Evolutionary conservation across 2,113 vertebrate genomes (phyloP).

Genomic region (Catharus bicknelli): DNA sequence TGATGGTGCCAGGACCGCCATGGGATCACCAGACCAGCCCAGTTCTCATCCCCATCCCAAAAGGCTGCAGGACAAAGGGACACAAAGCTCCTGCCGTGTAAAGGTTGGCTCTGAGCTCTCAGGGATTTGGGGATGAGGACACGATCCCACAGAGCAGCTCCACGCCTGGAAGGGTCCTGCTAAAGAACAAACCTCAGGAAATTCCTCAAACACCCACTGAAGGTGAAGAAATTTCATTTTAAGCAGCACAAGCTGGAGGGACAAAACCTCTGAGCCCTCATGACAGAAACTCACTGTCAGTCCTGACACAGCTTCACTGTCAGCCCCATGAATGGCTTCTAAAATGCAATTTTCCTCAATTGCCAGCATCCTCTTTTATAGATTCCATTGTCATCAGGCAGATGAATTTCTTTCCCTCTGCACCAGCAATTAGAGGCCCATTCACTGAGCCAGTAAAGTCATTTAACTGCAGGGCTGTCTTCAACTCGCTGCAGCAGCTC

Average conservation of each 20-base stretch:
- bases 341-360: fast-evolving
- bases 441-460: fast-evolving
- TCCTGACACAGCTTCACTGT: fast-evolving
- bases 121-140: fast-evolving
- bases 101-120: background rate
- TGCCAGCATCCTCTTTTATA: background rate
- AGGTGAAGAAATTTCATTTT: fast-evolving
- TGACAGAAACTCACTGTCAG: background rate
- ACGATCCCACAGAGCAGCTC: background rate
- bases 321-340: fast-evolving
- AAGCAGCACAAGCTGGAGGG: background rate
- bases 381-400: fast-evolving
- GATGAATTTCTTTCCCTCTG: too few species aligned
- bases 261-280: background rate
- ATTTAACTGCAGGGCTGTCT: background rate
- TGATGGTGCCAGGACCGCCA: too few species aligned
- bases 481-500: fast-evolving
- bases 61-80: background rate
- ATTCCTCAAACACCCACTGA: too few species aligned
- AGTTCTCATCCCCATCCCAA: background rate
- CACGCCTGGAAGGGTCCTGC: fast-evolving
- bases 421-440: background rate
- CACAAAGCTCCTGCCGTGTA: background rate
- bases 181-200: fast-evolving
- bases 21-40: fast-evolving